These are phyloP conservation scores for Drosophila pseudoobscura DNA, from an alignment of 1,140 invertebrate genomes.

Conservation along the genomic window DNA sequence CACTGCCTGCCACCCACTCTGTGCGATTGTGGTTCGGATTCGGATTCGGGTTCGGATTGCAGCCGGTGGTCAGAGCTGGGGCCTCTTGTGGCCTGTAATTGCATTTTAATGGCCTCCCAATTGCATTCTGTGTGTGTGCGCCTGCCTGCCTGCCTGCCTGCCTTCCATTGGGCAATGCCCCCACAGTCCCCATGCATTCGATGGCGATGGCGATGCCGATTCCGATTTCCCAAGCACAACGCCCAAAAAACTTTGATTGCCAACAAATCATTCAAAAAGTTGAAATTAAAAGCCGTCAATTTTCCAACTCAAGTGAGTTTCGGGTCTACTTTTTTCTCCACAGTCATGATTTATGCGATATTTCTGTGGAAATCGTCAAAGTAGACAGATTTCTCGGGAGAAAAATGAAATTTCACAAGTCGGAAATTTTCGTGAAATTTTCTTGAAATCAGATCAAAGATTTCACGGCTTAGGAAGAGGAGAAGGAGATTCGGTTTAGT, in stretches of 20 bases:
- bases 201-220: conserved; percentile 25
- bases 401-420: too few relatives aligned
- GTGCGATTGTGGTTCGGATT: background rate
- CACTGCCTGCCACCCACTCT: conserved; percentile 45
- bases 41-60: conserved; percentile 14
- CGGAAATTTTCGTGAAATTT: too few relatives aligned
- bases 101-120: conserved; percentile 74
- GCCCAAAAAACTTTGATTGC: conserved; percentile 52
- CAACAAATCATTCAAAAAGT: conserved; percentile 64
- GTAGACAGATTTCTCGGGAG: too few relatives aligned
- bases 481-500: conserved; percentile 4
- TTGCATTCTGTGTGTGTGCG: conserved; percentile 26
- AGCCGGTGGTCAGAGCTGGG: conserved; percentile 6
- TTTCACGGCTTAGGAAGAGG: background rate
- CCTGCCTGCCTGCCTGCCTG: background rate
- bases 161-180: conserved; percentile 42
- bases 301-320: conserved; percentile 17
- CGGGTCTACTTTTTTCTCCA: conserved; percentile 10
- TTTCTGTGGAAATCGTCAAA: background rate
- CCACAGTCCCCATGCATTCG: background rate
- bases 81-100: conserved; percentile 53
- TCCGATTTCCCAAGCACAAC: conserved; percentile 41
- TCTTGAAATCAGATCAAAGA: too few relatives aligned
- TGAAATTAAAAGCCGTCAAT: conserved; percentile 64
- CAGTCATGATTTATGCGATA: conserved; percentile 56